Base-by-base conservation (phyloP, 2,888 invertebrate species). In the Hypolimnas misippus region DNA sequence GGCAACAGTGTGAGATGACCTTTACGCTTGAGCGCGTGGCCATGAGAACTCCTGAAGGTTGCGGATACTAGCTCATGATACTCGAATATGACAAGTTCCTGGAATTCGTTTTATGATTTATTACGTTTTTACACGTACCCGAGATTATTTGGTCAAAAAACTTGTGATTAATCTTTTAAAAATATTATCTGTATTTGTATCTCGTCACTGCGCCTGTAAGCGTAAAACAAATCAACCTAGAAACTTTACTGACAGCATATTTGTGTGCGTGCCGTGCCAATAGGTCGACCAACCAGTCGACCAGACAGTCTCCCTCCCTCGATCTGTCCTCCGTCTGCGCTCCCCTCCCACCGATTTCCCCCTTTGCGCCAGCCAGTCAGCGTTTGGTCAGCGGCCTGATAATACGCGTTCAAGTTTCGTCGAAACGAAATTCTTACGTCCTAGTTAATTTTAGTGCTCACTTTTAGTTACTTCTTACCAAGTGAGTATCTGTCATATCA, bases 211-310 rank as follows among this genome's bases (percentile, higher is more conserved):
- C 77, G 76, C 74, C 78, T 70, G 70, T 71, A 71, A 72, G 71
- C 74, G 75, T 72, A 79, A 81, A 83, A 79, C 81, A 83, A 79
- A 84, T 83, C 82, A 77, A 78, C 81, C 78, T 81, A 83, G 82
- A 84, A 85, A 87, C 79, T 82, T 82, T 73, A 72, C 81, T 84
- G 84, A 83, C 65, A 66, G 62, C 60, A 54, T 62, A 62, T 57
- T 79, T 83, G 81, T 79, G 76, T 80, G 82, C 82, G 85, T 87
- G 79, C 79, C 82, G 79, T 85, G 86, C 89, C 85, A 89, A 86
- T 89, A 86, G 87, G 89, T 90, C 89, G 91, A 82, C 89, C 90
- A 89, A 90, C 90, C 89, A 90, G 90, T 89, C 87, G 82, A 78
- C 82, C 85, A 89, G 89, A 86, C 87, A 83, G 83, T 83, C 89